Base-by-base conservation (phyloP, 1,140 invertebrate species). In the Mercenaria mercenaria region DNA sequence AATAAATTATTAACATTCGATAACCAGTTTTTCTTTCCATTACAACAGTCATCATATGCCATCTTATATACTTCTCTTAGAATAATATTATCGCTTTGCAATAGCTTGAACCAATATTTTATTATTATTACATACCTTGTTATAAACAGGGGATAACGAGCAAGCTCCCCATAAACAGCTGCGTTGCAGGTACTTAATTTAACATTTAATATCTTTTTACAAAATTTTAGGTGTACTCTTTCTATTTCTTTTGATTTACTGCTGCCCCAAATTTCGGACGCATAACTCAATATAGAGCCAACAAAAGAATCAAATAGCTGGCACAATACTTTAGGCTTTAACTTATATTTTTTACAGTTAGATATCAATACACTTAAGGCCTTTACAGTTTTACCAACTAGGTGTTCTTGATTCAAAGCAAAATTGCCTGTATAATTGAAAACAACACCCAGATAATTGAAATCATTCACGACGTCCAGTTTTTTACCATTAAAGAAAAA, bases 381-480 rank as follows among this genome's bases (percentile, higher is more conserved):
- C 69, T 88, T 80, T n/a, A n/a, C 18, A 23, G 52, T 39, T 72
- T 88, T 77, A 18, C 39, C 64, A 20, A 67, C 34, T 32, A 69
- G 47, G 8, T 67, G 34, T 32, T 32, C 52, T 50, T 69, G 34
- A 29, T 64, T 88, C 6, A 69, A 11, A 69, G 6, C 29, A 69
- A 69, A 69, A 69, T n/a, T 69, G 11, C 64, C 64, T 32, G 64
- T 34, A 69, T 69, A 34, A 20, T 34, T 34, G 47, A 69, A 32
- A 6, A 69, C 34, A 69, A 26, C 32, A 6, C 64, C 23, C 3
- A 29, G 34, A 39, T 32, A 69, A 23, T 39, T 69, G 32, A 69
- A 69, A 8, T 69, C 34, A 20, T 69, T 39, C 13, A 69, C 64
- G 6, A 69, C 64, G 11, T 32, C 64, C 6, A 69, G 11, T 2